Evolutionary conservation across 1,140 invertebrate species (phyloP).

Genomic region (Aricia agestis): DNA sequence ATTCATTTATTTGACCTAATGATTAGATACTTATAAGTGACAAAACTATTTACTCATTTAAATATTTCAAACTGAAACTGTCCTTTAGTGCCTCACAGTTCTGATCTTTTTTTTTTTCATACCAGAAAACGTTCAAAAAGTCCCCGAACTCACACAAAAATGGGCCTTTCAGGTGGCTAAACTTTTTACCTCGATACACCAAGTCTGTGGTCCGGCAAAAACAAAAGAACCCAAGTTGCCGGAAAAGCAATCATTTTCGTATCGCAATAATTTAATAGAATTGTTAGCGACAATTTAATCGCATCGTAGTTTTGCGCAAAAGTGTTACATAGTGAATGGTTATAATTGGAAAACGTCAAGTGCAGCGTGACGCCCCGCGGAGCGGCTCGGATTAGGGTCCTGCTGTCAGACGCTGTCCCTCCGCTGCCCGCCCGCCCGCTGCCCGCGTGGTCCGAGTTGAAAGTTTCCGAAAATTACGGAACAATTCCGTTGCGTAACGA

Average conservation of each 20-base stretch:
- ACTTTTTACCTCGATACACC: too few species aligned
- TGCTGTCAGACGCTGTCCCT: constrained; percentile 58
- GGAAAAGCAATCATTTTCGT: constrained; percentile 31
- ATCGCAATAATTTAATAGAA: constrained; percentile 41
- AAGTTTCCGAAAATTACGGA: constrained; percentile 1
- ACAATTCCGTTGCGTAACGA: background rate
- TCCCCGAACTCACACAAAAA: too few species aligned
- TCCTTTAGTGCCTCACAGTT: too few species aligned
- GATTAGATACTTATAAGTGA: too few species aligned
- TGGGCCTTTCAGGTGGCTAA: too few species aligned
- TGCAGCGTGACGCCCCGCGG: constrained; percentile 66
- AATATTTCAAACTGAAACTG: too few species aligned
- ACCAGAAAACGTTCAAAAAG: too few species aligned
- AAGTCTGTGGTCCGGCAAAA: background rate
- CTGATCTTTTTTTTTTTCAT: too few species aligned
- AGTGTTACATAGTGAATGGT: constrained; percentile 69
- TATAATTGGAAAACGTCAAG: constrained; percentile 73
- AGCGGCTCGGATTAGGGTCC: constrained; percentile 67
- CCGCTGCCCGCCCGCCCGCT: constrained; percentile 35
- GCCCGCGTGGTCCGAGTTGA: constrained; percentile 28
- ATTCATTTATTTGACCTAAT: too few species aligned
- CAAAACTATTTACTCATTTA: too few species aligned
- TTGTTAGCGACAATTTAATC: constrained; percentile 49
- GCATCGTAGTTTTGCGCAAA: constrained; percentile 54
- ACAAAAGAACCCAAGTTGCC: constrained; percentile 11